These are phyloP conservation scores for Brachionus asplanchnoidis DNA, from an alignment of 1,140 invertebrate species.

Conservation along the genomic window DNA sequence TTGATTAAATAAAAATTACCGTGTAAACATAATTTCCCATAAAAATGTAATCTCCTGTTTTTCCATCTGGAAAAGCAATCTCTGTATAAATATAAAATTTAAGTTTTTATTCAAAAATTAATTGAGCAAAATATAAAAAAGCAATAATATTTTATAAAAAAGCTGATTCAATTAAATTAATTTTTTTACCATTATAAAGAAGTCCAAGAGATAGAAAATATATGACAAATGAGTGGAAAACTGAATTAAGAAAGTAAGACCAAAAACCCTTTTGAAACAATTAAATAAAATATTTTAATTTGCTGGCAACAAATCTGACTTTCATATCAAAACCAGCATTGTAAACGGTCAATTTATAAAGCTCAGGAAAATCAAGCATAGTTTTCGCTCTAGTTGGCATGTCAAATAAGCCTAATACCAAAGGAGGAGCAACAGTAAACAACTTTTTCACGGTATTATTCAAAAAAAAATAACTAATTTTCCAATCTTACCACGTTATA, in stretches of 20 bases:
- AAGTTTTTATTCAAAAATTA: background rate
- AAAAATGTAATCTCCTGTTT: slow-evolving; percentile 80
- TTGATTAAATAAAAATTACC: background rate
- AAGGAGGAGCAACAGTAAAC: slow-evolving; percentile 34
- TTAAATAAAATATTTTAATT: background rate
- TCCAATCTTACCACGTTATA: slow-evolving; percentile 72
- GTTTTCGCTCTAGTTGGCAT: background rate
- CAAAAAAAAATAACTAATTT: background rate
- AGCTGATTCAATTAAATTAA: background rate
- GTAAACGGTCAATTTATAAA: slow-evolving; percentile 14
- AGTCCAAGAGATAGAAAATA: slow-evolving; percentile 77
- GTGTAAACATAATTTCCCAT: slow-evolving; percentile 95
- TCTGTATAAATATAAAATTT: slow-evolving; percentile 60
- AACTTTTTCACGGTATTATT: slow-evolving; percentile 46
- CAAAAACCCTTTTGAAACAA: slow-evolving; percentile 70
- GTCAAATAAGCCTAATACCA: slow-evolving; percentile 37
- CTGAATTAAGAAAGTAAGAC: slow-evolving; percentile 88
- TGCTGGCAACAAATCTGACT: background rate
- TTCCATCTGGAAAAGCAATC: slow-evolving; percentile 63
- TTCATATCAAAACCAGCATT: slow-evolving; percentile 24
- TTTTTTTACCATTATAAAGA: background rate
- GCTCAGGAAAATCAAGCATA: slow-evolving; percentile 17
- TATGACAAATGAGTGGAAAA: slow-evolving; percentile 85
- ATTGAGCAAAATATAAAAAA: no score
- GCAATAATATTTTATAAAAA: background rate